Conservation (phyloP, 2,113 vertebrate genomes). For the Tragelaphus imberbis region DNA sequence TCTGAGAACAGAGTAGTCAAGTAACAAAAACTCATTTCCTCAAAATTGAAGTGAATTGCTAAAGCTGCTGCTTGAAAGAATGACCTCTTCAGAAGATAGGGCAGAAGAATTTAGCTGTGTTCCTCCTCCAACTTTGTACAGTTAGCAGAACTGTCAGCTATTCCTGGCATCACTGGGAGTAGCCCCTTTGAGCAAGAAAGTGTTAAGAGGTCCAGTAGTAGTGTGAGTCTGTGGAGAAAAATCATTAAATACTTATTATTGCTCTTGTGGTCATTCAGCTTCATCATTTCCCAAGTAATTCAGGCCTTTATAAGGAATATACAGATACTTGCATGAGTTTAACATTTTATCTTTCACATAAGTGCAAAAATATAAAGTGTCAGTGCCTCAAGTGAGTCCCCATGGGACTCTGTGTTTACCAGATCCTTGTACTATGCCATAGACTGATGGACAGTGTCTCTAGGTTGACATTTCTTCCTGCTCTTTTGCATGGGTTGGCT, state of each 20-base stretch:
- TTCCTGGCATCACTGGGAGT: not conserved
- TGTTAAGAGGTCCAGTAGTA: not conserved
- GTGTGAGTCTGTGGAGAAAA: not conserved
- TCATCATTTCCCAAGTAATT: not conserved
- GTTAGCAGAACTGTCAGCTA: conserved; percentile 4
- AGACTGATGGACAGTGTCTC: not conserved
- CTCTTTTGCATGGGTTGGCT: not conserved
- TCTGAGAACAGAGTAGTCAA: conserved; percentile 32
- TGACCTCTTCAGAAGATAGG: conserved; percentile 17
- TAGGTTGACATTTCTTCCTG: conserved; percentile 6
- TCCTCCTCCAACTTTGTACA: not conserved
- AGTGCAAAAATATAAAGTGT: not conserved
- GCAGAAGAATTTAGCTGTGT: conserved; percentile 14
- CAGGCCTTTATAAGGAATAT: not conserved
- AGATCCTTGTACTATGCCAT: not conserved
- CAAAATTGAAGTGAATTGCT: conserved; percentile 54
- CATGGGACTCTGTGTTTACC: not conserved
- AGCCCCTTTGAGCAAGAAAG: not conserved
- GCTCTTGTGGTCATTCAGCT: not conserved
- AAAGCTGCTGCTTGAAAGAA: conserved; percentile 51
- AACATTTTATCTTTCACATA: not conserved
- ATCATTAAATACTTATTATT: not conserved
- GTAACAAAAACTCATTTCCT: conserved; percentile 54
- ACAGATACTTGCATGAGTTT: not conserved
- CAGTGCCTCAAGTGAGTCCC: not conserved